Evolutionary conservation across 1,140 invertebrate genomes (phyloP), one percentile per base, ranked within the genome.

Genomic region (Chionoecetes opilio): DNA sequence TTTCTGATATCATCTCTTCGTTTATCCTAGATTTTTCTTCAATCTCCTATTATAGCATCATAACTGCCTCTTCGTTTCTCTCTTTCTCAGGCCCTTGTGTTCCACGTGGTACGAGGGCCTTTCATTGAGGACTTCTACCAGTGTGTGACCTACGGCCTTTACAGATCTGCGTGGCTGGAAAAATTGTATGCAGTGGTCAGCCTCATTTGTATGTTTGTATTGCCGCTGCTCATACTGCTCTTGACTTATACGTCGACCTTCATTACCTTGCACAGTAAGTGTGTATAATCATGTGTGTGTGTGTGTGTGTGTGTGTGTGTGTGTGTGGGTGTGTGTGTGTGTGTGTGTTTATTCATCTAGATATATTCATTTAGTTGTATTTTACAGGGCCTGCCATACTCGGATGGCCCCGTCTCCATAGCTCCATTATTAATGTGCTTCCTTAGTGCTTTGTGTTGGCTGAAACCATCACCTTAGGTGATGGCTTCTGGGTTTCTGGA

Each of bases 41-140:
- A n/a, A n/a, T 53, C 21, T 53, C 2, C 21, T 1, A 9, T 17
- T 53, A 53, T 2, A 9, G 11, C 46, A 9, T 3, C 21, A 17
- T 9, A 53, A 11, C 11, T 53, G 11, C 46, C 46, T 53, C 9
- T 14, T 9, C 21, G 21, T 53, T 53, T 17, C 46, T 14, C 34
- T 31, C 34, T 34, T 31, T 26, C 37, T 87, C 97, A 99, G 98
- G 97, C 98, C 41, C 97, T 98, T 75, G 98, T 99, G 90, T 99
- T 99, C 97, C 97, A 98, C 96, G 98, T 98, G 84, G 97, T 97
- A 5, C 97, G 97, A 95, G 98, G 98, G 0, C 98, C 98, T 0
- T 99, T 98, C 96, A 97, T 98, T 2, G 98, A 98, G 96, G 98
- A 98, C 34, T 99, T 99, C 97, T 98, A 98, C 96, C 98, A 99